Percentiles rank a stretch among this genome's conserved stretches.
Evolutionary conservation across 2,113 vertebrate species (phyloP).

Genomic region (Vulpes vulpes): DNA sequence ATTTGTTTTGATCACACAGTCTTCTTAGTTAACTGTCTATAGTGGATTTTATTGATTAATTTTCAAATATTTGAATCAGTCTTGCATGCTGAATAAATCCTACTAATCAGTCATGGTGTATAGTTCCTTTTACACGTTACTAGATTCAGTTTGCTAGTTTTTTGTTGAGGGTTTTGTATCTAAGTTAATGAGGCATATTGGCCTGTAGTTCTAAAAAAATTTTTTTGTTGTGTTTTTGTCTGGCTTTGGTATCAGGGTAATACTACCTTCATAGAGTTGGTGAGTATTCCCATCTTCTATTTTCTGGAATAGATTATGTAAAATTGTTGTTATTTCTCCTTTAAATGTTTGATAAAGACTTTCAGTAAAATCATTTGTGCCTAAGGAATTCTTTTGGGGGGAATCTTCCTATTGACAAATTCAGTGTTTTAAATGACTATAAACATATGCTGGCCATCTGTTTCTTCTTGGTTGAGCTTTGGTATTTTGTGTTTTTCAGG

Average conservation of each 20-base stretch:
- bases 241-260: neutral
- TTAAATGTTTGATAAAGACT: neutral
- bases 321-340: constrained; percentile 14
- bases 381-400: neutral
- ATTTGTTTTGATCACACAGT: neutral
- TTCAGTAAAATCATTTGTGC: neutral
- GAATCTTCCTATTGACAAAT: neutral
- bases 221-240: neutral
- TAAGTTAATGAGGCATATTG: constrained; percentile 5
- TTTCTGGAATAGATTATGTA: neutral
- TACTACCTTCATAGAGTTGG: neutral
- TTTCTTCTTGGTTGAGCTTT: neutral
- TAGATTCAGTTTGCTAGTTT: neutral
- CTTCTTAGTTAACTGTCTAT: neutral
- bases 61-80: neutral
- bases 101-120: neutral
- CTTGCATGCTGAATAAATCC: neutral
- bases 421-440: neutral
- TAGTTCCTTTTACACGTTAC: neutral
- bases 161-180: neutral
- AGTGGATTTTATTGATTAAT: neutral
- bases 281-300: neutral
- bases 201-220: neutral
- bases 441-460: neutral
- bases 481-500: neutral